Conservation (phyloP, 1,140 invertebrate species). For the Aleiodes sp. region DNA sequence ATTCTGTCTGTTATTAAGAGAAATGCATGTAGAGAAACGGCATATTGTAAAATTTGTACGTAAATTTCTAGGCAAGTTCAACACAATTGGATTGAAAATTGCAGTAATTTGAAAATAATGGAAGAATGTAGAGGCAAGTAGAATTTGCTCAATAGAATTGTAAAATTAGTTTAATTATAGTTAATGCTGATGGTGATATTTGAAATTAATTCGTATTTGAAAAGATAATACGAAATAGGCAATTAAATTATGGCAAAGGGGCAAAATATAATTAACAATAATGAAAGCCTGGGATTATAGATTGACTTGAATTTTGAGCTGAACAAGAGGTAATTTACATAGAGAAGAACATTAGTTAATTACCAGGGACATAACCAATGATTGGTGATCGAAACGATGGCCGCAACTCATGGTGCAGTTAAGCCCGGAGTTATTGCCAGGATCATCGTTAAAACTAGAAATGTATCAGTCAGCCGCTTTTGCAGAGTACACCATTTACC, state of each 20-base stretch:
- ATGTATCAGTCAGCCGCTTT: conserved; percentile 58
- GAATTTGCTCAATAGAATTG: too few species aligned
- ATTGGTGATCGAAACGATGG: conserved; percentile 59
- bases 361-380: conserved; percentile 62
- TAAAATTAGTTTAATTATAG: too few species aligned
- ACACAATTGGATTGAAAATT: too few species aligned
- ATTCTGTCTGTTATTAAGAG: too few species aligned
- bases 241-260: too few species aligned
- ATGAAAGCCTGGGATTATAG: conserved; percentile 14
- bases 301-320: conserved; percentile 13
- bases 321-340: conserved; percentile 56
- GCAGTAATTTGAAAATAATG: too few species aligned
- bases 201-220: too few species aligned
- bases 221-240: too few species aligned
- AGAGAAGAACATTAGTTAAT: conserved; percentile 67
- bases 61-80: too few species aligned
- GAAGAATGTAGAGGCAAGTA: too few species aligned
- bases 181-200: background rate
- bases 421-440: conserved; percentile 64
- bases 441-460: conserved; percentile 66
- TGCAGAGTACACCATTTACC: conserved; percentile 16
- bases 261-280: background rate
- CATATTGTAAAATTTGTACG: too few species aligned
- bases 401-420: conserved; percentile 60
- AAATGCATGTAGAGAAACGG: too few species aligned